phyloP scores from a whole-genome alignment of 2,113 vertebrate genomes.

The Nipponia nippon region DNA sequence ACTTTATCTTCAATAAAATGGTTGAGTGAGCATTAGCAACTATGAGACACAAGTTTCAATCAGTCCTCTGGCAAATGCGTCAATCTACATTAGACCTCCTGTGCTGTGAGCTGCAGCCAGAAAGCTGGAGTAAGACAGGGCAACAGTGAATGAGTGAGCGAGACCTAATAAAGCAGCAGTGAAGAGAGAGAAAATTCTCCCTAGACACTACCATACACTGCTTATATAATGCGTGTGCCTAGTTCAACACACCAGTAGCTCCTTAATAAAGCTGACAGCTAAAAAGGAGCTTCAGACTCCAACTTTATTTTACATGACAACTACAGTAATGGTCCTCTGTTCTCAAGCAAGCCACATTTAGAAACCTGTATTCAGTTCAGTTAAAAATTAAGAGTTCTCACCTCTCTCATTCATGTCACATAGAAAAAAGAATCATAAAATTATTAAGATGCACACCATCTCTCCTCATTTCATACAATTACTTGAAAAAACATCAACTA shows the following conservation, averaged over 20 bases:
- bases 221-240: constrained; percentile 77
- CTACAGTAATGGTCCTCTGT: constrained; percentile 72
- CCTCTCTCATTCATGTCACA: background rate
- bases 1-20: constrained; percentile 98
- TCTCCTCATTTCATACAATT: background rate
- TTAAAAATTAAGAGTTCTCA: constrained; percentile 44
- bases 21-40: constrained; percentile 92
- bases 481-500: background rate
- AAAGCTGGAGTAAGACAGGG: constrained; percentile 59
- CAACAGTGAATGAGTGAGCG: constrained; percentile 36
- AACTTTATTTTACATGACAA: constrained; percentile 84
- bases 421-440: background rate
- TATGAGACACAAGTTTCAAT: constrained; percentile 90
- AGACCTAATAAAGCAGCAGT: constrained; percentile 47
- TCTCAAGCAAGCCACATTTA: constrained; percentile 43
- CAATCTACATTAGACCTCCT: constrained; percentile 80
- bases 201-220: constrained; percentile 59
- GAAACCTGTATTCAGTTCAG: constrained; percentile 29
- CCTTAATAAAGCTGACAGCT: constrained; percentile 79
- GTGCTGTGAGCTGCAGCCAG: constrained; percentile 58
- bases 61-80: constrained; percentile 77
- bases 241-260: constrained; percentile 73
- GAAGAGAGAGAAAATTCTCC: constrained; percentile 69
- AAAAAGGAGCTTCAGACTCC: constrained; percentile 71
- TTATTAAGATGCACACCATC: background rate